Percentiles rank a stretch among this genome's conserved stretches.
Conservation (phyloP, 2,797 vertebrate genomes). For the Sternarchorhynchus goeldii region DNA sequence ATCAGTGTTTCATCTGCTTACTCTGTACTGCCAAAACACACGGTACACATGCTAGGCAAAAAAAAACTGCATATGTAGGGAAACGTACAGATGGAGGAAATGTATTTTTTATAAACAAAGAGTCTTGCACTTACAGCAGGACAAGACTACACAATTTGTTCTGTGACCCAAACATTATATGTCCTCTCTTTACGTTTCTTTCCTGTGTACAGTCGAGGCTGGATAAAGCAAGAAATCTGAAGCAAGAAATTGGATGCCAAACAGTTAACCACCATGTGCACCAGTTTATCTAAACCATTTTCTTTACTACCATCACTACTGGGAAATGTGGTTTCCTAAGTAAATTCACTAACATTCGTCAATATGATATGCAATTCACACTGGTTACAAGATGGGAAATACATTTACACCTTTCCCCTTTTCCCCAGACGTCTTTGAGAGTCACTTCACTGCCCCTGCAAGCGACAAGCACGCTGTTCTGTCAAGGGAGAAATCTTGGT, state of each 20-base stretch:
- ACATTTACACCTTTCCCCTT: constrained; percentile 30
- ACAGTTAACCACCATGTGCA: constrained; percentile 38
- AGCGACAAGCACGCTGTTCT: constrained; percentile 26
- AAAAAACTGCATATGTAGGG: no score
- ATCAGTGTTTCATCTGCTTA: background rate
- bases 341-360: constrained; percentile 44
- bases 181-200: constrained; percentile 5
- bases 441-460: background rate
- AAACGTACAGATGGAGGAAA: no score
- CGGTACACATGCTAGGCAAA: no score
- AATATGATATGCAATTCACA: constrained; percentile 43
- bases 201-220: constrained; percentile 12
- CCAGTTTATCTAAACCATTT: constrained; percentile 42
- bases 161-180: constrained; percentile 18
- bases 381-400: constrained; percentile 43
- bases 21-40: no score
- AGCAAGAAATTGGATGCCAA: constrained; percentile 31
- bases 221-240: constrained; percentile 32
- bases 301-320: constrained; percentile 23
- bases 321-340: constrained; percentile 40
- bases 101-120: no score
- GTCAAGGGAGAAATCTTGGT: background rate
- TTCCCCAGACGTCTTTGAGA: constrained; percentile 27
- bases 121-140: background rate
- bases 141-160: constrained; percentile 31